A percentile compares a stretch with the other conserved stretches of the same genome.
phyloP scores from a whole-genome alignment of 2,888 invertebrate genomes.

The Serripes groenlandicus region DNA sequence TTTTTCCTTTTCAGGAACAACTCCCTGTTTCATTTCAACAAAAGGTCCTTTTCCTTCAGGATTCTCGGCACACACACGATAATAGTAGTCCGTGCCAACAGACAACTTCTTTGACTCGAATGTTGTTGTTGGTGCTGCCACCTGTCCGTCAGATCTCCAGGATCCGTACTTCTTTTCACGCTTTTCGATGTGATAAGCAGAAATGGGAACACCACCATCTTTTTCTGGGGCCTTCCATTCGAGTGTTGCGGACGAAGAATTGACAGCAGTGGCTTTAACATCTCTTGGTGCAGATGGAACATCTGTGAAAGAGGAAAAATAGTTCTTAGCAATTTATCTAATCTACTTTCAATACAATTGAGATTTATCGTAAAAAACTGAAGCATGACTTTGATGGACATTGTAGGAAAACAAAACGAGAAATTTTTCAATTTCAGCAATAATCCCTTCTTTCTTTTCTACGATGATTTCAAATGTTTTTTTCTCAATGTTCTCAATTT shows the following conservation, averaged over 20 bases:
- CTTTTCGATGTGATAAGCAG: conserved; percentile 81
- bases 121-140: conserved; percentile 73
- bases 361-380: too few relatives aligned
- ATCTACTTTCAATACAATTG: too few relatives aligned
- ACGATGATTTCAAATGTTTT: too few relatives aligned
- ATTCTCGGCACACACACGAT: conserved; percentile 84
- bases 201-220: conserved; percentile 83
- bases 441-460: too few relatives aligned
- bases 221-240: conserved; percentile 86
- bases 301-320: too few relatives aligned
- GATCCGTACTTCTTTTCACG: conserved; percentile 79
- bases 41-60: conserved; percentile 83
- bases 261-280: conserved; percentile 77
- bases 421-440: too few relatives aligned
- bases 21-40: conserved; percentile 76
- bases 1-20: conserved; percentile 75
- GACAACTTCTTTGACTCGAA: conserved; percentile 77
- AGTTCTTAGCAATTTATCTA: too few relatives aligned
- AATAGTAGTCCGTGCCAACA: conserved; percentile 84
- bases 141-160: conserved; percentile 79
- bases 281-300: conserved; percentile 77
- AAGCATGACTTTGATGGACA: too few relatives aligned
- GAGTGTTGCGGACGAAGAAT: conserved; percentile 72
- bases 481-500: too few relatives aligned
- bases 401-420: too few relatives aligned